Evolutionary conservation across 2,888 invertebrate species (phyloP).

Genomic region (Balanococcus diminutus): DNA sequence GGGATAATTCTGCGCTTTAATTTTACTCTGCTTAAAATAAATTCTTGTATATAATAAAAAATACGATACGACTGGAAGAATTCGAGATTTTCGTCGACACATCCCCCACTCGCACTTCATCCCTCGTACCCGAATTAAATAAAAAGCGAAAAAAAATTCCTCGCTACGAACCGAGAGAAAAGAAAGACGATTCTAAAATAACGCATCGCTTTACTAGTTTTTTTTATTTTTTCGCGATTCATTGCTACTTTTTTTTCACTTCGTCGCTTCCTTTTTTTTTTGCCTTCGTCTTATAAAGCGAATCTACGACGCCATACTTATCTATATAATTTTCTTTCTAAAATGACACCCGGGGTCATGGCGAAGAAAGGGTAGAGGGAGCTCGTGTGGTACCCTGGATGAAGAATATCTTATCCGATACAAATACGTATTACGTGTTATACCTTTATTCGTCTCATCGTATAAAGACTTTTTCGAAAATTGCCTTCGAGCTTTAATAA

Average conservation of each 20-base stretch:
- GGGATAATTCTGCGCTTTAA: not conserved
- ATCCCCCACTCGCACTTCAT: not conserved
- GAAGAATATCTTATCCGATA: not conserved
- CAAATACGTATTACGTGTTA: not conserved
- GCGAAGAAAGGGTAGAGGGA: not conserved
- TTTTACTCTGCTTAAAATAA: not conserved
- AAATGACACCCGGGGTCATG: not conserved
- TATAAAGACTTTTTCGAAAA: constrained; percentile 3
- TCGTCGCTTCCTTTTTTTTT: not conserved
- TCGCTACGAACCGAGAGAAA: not conserved
- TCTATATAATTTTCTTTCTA: not conserved
- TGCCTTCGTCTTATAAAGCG: not conserved
- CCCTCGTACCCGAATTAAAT: not conserved
- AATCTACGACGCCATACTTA: not conserved
- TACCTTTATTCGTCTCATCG: constrained; percentile 4
- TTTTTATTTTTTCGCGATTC: constrained; percentile 16
- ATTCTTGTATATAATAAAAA: not conserved
- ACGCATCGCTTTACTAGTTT: not conserved
- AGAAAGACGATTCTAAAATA: not conserved
- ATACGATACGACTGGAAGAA: not conserved
- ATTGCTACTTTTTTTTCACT: not conserved
- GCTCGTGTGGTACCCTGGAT: not conserved
- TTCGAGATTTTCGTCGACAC: not conserved
- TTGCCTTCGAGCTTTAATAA: constrained; percentile 13
- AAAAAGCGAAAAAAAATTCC: not conserved